These are phyloP conservation scores for Trinorchestia longiramus DNA, from an alignment of 1,140 invertebrate genomes.

Conservation along the genomic window DNA sequence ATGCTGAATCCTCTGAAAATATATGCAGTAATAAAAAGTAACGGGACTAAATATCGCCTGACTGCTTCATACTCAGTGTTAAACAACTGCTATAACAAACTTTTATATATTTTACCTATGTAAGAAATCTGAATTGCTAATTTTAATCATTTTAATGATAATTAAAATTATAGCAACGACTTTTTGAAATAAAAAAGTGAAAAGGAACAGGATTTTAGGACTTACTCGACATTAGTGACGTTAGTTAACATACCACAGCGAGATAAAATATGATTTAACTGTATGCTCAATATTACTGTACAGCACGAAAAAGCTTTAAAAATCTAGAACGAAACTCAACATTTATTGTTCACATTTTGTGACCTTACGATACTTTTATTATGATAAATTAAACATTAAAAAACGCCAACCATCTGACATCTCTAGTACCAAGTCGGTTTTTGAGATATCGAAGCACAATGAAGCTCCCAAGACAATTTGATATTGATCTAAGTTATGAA, in stretches of 20 bases:
- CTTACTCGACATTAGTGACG: neutral
- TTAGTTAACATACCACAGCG: neutral
- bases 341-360: neutral
- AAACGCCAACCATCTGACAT: neutral
- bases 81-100: too few species aligned
- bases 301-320: too few species aligned
- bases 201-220: neutral
- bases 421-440: neutral
- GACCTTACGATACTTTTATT: neutral
- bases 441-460: neutral
- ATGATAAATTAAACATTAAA: neutral
- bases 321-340: neutral
- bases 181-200: neutral
- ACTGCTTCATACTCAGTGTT: too few species aligned
- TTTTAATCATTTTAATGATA: too few species aligned
- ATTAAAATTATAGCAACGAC: neutral
- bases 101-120: too few species aligned
- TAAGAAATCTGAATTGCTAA: too few species aligned
- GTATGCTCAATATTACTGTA: neutral
- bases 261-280: neutral
- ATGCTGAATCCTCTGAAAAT: neutral
- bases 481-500: neutral
- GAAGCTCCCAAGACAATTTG: neutral
- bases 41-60: too few species aligned
- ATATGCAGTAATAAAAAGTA: too few species aligned